phyloP scores from a whole-genome alignment of 2,797 vertebrate genomes.

The Pyrocephalus nanus region DNA sequence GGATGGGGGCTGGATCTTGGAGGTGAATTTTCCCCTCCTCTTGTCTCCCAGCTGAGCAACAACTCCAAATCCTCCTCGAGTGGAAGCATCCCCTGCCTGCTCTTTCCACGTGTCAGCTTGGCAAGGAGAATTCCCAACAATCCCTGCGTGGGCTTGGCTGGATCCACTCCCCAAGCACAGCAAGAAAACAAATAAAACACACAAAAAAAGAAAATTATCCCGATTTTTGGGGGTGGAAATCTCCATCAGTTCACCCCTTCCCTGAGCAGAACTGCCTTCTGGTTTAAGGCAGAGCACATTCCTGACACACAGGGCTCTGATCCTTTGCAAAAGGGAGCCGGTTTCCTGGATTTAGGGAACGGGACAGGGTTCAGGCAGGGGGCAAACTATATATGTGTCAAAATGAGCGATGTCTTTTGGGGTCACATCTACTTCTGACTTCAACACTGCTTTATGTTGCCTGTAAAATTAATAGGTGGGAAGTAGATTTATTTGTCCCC shows the following conservation, averaged over 20 bases:
- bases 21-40: neutral
- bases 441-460: slow-evolving; percentile 77
- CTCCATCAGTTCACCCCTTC: neutral
- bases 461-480: slow-evolving; percentile 82
- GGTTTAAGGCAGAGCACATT: neutral
- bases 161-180: neutral
- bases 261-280: neutral
- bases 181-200: neutral
- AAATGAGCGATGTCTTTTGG: slow-evolving; percentile 79
- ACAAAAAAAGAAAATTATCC: neutral
- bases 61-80: neutral
- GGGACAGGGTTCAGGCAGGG: slow-evolving; percentile 79
- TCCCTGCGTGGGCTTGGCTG: neutral
- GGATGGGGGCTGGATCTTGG: neutral
- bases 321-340: slow-evolving; percentile 58
- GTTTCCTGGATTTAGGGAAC: slow-evolving; percentile 72
- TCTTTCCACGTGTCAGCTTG: neutral
- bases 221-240: accelerated
- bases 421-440: slow-evolving; percentile 79
- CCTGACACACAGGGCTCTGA: slow-evolving; percentile 29
- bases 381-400: slow-evolving; percentile 79
- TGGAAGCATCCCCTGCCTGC: neutral
- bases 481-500: slow-evolving; percentile 81
- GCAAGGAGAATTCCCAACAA: neutral
- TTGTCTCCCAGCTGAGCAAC: neutral